Percentiles rank a stretch among this genome's conserved stretches.
These are phyloP conservation scores for Anolis carolinensis DNA, from an alignment of 2,113 vertebrate species.

Conservation along the genomic window DNA sequence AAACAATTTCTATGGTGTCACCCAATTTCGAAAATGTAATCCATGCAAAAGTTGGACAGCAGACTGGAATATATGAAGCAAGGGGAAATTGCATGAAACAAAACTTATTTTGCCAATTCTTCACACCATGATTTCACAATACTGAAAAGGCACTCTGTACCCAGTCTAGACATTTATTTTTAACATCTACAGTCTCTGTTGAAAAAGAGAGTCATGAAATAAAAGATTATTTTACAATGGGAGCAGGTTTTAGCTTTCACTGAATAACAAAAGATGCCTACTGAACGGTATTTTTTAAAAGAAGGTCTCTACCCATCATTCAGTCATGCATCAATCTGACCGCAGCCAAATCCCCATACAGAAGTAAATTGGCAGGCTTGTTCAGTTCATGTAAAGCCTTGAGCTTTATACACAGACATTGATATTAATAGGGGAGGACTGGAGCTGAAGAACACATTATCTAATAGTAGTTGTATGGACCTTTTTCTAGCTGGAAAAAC, in stretches of 20 bases:
- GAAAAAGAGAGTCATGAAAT: slow-evolving; percentile 12
- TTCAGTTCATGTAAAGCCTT: not conserved
- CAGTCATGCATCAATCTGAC: too few species aligned
- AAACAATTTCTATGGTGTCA: slow-evolving; percentile 51
- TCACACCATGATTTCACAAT: not conserved
- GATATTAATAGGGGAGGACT: not conserved
- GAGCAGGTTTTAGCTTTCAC: slow-evolving; percentile 14
- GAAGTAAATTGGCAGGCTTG: not conserved
- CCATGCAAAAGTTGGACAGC: slow-evolving; percentile 20
- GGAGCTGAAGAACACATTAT: not conserved
- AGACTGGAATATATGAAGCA: slow-evolving; percentile 1
- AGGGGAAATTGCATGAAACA: not conserved
- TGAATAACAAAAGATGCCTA: not conserved
- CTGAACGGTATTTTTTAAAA: slow-evolving; percentile 5
- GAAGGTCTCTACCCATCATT: not conserved
- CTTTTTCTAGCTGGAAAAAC: not conserved
- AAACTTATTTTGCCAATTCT: not conserved
- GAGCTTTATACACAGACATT: not conserved
- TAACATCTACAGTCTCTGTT: slow-evolving; percentile 7
- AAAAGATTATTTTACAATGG: not conserved
- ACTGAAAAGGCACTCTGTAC: not conserved
- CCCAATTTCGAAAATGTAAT: slow-evolving; percentile 25
- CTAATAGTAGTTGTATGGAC: not conserved
- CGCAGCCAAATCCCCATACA: not conserved
- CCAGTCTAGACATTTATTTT: not conserved